Conservation (phyloP, 2,888 invertebrate genomes). For the Beris chalybata region DNA sequence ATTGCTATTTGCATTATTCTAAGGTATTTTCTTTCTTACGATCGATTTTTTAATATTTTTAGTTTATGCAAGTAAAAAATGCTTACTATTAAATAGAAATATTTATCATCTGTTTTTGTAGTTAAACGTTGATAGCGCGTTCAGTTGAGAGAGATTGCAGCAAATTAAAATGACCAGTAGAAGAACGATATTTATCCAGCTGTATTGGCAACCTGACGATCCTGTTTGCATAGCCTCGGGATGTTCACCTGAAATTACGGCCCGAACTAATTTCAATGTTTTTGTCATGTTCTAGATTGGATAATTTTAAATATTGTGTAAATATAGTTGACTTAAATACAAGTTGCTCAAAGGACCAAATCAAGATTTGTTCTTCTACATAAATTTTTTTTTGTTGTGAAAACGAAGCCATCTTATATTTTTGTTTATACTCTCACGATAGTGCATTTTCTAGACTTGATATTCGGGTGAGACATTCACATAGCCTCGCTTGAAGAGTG, state of each 20-base stretch:
- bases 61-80: neutral
- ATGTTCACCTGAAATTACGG: slow-evolving; percentile 59
- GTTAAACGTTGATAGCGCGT: slow-evolving; percentile 1
- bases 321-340: neutral
- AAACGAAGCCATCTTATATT: too few species aligned
- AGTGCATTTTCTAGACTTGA: too few species aligned
- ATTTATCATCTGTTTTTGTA: slow-evolving; percentile 30
- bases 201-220: slow-evolving; percentile 56
- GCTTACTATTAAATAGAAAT: neutral
- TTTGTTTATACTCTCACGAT: too few species aligned
- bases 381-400: neutral
- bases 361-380: neutral
- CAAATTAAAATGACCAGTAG: slow-evolving; percentile 49
- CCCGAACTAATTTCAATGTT: slow-evolving; percentile 57
- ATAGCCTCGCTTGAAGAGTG: too few species aligned
- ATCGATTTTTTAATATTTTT: neutral
- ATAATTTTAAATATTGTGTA: neutral
- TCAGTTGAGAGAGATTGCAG: slow-evolving; percentile 42
- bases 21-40: neutral
- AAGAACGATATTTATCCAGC: slow-evolving; percentile 53
- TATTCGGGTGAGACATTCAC: too few species aligned
- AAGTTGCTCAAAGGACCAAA: neutral
- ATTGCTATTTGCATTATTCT: neutral
- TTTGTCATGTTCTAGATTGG: slow-evolving; percentile 43
- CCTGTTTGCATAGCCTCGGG: slow-evolving; percentile 58